Percentiles rank a stretch among this genome's conserved stretches.
These are phyloP conservation scores for Prionailurus bengalensis DNA, from an alignment of 2,113 vertebrate genomes.

Conservation along the genomic window DNA sequence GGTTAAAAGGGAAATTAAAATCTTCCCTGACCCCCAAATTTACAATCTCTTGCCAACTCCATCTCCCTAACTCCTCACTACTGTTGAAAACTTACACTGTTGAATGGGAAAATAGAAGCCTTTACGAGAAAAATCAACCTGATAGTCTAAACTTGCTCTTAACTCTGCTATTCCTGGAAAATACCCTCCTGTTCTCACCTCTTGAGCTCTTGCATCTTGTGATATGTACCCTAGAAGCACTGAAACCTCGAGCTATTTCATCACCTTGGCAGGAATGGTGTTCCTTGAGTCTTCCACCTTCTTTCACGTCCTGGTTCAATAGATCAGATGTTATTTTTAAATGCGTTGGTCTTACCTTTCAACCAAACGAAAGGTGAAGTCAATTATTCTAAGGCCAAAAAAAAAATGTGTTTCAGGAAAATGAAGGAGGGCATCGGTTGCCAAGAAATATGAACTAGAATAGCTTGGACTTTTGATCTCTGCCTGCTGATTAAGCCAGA, in stretches of 20 bases:
- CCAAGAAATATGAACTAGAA: conserved; percentile 26
- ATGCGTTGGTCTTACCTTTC: conserved; percentile 52
- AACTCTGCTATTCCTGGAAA: background rate
- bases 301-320: background rate
- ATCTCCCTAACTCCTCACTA: background rate
- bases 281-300: background rate
- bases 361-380: conserved; percentile 30
- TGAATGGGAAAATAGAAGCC: background rate
- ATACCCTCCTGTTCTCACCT: background rate
- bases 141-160: background rate
- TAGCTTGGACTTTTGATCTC: conserved; percentile 56
- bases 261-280: background rate
- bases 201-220: background rate
- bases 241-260: background rate
- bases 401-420: conserved; percentile 43
- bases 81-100: conserved; percentile 15
- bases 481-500: conserved; percentile 24
- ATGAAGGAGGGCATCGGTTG: background rate
- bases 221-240: background rate
- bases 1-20: background rate
- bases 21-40: background rate
- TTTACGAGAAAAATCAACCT: background rate
- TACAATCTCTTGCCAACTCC: background rate
- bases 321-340: conserved; percentile 45
- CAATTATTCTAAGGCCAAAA: conserved; percentile 40